Evolutionary conservation across 2,888 invertebrate species (phyloP), one percentile per base, ranked within the genome.

Genomic region (Petrophora chlorosata): DNA sequence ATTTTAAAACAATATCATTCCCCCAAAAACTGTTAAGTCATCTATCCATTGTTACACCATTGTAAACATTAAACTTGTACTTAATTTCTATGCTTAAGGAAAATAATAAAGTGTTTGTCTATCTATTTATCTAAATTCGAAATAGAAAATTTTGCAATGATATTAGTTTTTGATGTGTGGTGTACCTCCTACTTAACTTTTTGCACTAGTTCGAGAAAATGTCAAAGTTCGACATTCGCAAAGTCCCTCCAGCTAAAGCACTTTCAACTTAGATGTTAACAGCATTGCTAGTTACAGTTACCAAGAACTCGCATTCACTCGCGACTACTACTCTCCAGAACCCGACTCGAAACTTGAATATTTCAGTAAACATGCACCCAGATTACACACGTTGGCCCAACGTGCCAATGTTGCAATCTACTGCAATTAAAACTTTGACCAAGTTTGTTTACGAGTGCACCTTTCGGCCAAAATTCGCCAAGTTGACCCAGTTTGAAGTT

Each of bases 371-470:
- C 60, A 63, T 57, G 45, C 39, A 59, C 47, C 44, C 42, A 53
- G 48, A 59, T 64, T 59, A 47, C 40, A 53, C 45, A 43, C 36
- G 36, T 46, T 48, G 56, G 52, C 59, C 67, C 70, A 71, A 67
- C 66, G 67, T 68, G 60, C 61, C 65, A 65, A 63, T 63, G 65
- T 65, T 76, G 77, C 81, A 79, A 84, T 82, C 77, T 76, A 72
- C 65, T 69, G 80, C 83, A 86, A 87, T 88, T 86, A 87, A 87
- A 87, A 88, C 84, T 87, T 86, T 59, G 49, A 46, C 41, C 84
- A 53, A 76, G 70, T 83, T 80, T 82, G 83, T 87, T 80, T 84
- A 83, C 73, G 79, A 82, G 77, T 79, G 81, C 87, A 85, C 81
- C 85, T 84, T 85, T 83, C 73, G 68, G 61, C 78, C 75, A 65